phyloP scores from a whole-genome alignment of 2,113 vertebrate species.

The Forbesichthys agassizii region DNA sequence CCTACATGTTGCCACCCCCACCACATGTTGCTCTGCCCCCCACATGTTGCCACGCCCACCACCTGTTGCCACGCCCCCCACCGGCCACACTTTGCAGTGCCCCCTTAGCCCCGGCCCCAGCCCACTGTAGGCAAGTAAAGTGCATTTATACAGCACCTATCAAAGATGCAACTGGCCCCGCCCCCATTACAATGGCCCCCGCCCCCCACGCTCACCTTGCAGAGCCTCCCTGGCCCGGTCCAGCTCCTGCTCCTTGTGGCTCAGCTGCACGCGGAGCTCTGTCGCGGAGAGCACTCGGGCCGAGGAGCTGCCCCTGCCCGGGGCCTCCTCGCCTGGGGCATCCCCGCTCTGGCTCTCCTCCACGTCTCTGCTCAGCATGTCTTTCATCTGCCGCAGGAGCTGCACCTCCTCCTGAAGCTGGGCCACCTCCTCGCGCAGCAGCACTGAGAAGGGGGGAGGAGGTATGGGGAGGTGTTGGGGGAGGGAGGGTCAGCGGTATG shows the following conservation, averaged over 20 bases:
- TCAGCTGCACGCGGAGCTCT: slow-evolving; percentile 94
- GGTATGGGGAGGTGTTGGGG: neutral
- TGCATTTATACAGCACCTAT: too few species aligned
- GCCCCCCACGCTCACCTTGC: slow-evolving; percentile 81
- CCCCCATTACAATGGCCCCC: too few species aligned
- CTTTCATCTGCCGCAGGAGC: slow-evolving; percentile 97
- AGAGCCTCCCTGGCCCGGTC: slow-evolving; percentile 93
- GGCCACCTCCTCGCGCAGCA: slow-evolving; percentile 93
- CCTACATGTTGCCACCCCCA: too few species aligned
- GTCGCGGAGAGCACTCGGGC: slow-evolving; percentile 90
- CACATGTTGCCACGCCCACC: too few species aligned
- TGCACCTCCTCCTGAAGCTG: slow-evolving; percentile 98
- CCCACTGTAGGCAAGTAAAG: too few species aligned
- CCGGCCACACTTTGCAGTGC: too few species aligned
- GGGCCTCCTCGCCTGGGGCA: too few species aligned
- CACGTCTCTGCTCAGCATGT: slow-evolving; percentile 94
- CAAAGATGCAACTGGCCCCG: too few species aligned
- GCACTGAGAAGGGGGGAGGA: slow-evolving; percentile 69
- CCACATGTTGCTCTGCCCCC: too few species aligned
- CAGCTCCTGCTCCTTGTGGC: slow-evolving; percentile 94
- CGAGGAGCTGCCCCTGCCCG: slow-evolving; percentile 77
- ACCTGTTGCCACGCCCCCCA: too few species aligned
- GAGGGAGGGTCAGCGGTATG: neutral
- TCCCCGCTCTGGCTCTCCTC: slow-evolving; percentile 83
- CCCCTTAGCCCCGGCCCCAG: too few species aligned